Base-by-base conservation (phyloP, 1,140 invertebrate genomes). In the Halesus radiatus region DNA sequence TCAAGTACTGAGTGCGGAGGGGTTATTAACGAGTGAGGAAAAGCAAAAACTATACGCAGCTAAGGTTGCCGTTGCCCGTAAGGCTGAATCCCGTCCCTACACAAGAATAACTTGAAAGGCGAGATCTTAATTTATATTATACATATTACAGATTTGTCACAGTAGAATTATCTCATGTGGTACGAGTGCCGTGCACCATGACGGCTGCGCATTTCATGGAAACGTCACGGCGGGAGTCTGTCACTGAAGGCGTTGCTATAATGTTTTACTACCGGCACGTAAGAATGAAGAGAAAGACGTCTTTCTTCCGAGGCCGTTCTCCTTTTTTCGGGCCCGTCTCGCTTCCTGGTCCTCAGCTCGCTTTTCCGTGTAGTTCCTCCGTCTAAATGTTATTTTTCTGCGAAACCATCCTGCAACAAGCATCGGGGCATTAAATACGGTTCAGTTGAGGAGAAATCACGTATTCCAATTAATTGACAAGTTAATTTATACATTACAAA, bases 381-480 rank as follows among this genome's bases (percentile, higher is more conserved):
- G 81, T 83, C 73, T 83, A 83, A 83, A 81, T 83, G 82, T 83
- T 83, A 83, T 83, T 81, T 83, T 83, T 83, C 82, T 80, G 23
- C 82, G 77, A 58, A 83, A 54, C 82, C 82, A 83, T 80, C 82
- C 82, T 83, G 80, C 8, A 83, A 83, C 70, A 78, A 80, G 22
- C 53, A 3, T 70, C 7, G 13, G 3, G 37, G 37, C 37, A 45
- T 45, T 45, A 45, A 5, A 13, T 45, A 45, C 10, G 37, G 37
- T 13, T 45, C 37, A 45, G 8, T 13, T 45, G 1, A 10, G 13
- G 8, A 13, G 37, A 45, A 45, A 45, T 45, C 37, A 0, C 10
- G 32, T 37, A 37, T 5, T 45, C 37, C 37, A 13, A 45, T 13
- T 1, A 45, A 13, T 13, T 13, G 37, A 45, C 8, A 45, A 45